Evolutionary conservation across 2,888 invertebrate genomes (phyloP).

Genomic region (Perizoma affinitatum): DNA sequence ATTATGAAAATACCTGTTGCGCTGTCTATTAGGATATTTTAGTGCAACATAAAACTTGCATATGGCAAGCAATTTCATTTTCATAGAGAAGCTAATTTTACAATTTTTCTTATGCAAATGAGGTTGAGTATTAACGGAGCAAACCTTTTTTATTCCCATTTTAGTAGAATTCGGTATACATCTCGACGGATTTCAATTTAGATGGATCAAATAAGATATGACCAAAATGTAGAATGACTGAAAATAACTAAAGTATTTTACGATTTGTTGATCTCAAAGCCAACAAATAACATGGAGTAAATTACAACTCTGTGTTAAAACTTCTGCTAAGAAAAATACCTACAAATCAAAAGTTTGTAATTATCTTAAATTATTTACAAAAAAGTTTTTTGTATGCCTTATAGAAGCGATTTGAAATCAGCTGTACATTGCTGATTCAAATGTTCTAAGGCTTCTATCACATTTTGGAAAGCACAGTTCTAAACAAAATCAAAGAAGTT

Average conservation of each 20-base stretch:
- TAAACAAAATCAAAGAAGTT: too few relatives aligned
- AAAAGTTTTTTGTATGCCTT: not conserved
- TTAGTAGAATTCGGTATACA: slow-evolving; percentile 3
- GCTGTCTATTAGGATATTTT: slow-evolving; percentile 24
- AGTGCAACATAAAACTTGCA: slow-evolving; percentile 19
- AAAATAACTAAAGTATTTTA: not conserved
- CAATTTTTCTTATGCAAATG: slow-evolving; percentile 11
- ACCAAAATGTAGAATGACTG: not conserved
- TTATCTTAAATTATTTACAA: not conserved
- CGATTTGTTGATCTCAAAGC: not conserved
- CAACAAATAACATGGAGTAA: not conserved
- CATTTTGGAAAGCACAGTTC: too few relatives aligned
- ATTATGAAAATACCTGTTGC: slow-evolving; percentile 28
- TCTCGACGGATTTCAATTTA: not conserved
- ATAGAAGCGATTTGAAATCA: not conserved
- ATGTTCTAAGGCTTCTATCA: too few relatives aligned
- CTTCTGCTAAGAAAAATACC: not conserved
- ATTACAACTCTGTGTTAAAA: not conserved
- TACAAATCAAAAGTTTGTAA: not conserved
- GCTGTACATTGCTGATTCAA: too few relatives aligned
- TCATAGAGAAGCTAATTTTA: slow-evolving; percentile 11
- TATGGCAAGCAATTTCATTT: slow-evolving; percentile 20
- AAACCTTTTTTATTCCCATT: not conserved
- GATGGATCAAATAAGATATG: not conserved
- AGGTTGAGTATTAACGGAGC: slow-evolving; percentile 9